Evolutionary conservation across 1,140 invertebrate genomes (phyloP), one percentile per base, ranked within the genome.

Genomic region (Hypothenemus hampei): DNA sequence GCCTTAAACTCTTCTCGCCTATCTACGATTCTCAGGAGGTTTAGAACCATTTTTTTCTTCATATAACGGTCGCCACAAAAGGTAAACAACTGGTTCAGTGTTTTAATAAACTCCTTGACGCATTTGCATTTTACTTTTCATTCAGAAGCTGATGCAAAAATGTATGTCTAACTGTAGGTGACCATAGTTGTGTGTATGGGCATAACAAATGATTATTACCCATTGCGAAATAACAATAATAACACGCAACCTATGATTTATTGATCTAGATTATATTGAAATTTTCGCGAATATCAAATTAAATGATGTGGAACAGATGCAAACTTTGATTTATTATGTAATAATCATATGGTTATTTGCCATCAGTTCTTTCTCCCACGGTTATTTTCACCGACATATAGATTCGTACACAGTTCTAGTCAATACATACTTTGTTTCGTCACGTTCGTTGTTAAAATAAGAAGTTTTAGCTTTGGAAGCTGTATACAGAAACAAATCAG

Each of bases 251-350:
- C 8, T 11, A 52, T 44, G 50, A 52, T 52, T 43, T 41, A 52
- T 33, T 21, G 26, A 50, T n/a, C 21, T 21, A 35, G 35, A 50
- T 39, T 39, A 50, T 39, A 47, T 31, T 29, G 37, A 39, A 29
- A 22, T 37, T 45, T 54, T 31, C 43, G 33, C 29, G 33, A 37
- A 44, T 45, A 43, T 54, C 26, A 36, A 48, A 50, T 57, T 47
- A 43, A 57, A 56, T 56, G 43, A 36, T 56, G 53, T 40, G 37
- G 43, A 56, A 56, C 46, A 39, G 29, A 21, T 41, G 22, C 26
- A 6, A 21, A 29, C 16, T 22, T 22, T 37, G 33, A 48, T 48
- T 48, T 48, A 47, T 39, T 47, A 36, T 33, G 22, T 35, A 36
- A 46, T 44, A 55, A 46, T 39, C 24, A 39, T 20, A 51, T 39